phyloP scores from a whole-genome alignment of 2,113 vertebrate genomes.

The Sakesphorus luctuosus region DNA sequence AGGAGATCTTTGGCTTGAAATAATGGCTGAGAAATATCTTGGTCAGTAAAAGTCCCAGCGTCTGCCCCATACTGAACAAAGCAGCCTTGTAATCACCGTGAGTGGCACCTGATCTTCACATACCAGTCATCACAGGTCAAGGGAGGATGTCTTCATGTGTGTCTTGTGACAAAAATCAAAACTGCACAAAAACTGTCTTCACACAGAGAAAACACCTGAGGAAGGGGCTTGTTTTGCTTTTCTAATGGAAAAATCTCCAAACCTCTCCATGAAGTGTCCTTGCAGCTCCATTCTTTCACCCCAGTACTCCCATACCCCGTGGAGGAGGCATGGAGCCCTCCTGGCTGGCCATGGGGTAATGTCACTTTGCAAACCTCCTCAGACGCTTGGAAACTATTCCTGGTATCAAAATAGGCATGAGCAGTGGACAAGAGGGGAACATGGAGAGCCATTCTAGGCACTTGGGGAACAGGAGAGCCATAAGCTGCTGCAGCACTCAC shows the following conservation, averaged over 20 bases:
- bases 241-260: not conserved
- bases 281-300: accelerated
- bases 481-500: not conserved
- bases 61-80: not conserved
- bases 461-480: not conserved
- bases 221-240: not conserved
- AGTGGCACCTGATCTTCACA: not conserved
- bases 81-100: accelerated
- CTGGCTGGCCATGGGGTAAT: not conserved
- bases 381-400: not conserved
- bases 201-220: not conserved
- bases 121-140: not conserved
- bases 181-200: not conserved
- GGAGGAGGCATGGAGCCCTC: not conserved
- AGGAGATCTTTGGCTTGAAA: not conserved
- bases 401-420: not conserved
- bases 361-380: not conserved
- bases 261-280: accelerated
- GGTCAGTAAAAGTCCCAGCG: not conserved
- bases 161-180: not conserved
- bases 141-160: not conserved
- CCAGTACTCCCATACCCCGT: accelerated
- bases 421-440: not conserved
- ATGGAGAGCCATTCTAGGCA: not conserved
- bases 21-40: not conserved